These are phyloP conservation scores for Leptosomus discolor DNA, from an alignment of 2,113 vertebrate species.

Conservation along the genomic window DNA sequence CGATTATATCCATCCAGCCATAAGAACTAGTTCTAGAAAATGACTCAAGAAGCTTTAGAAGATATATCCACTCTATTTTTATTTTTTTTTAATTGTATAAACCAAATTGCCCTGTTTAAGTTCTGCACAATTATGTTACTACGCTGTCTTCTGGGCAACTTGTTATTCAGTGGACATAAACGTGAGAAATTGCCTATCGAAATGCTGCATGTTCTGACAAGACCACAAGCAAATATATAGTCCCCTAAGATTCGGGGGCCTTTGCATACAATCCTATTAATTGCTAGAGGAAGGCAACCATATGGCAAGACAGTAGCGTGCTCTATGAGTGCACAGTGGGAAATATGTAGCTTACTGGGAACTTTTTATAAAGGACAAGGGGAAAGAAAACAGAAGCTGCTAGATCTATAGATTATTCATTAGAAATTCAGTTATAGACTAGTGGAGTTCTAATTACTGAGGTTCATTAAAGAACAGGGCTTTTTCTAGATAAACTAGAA, in stretches of 20 bases:
- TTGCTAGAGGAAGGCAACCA: slow-evolving; percentile 61
- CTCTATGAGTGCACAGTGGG: slow-evolving; percentile 3
- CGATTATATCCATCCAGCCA: slow-evolving; percentile 28
- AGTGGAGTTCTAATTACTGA: slow-evolving; percentile 31
- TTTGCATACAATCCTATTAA: slow-evolving; percentile 72
- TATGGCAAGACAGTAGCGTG: slow-evolving; percentile 23
- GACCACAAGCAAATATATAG: slow-evolving; percentile 59
- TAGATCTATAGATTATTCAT: slow-evolving; percentile 61
- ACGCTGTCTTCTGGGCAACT: not conserved
- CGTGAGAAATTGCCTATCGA: slow-evolving; percentile 26
- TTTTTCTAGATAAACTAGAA: slow-evolving; percentile 44
- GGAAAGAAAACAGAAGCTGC: not conserved
- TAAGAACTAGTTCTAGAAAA: slow-evolving; percentile 13
- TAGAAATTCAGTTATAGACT: slow-evolving; percentile 6
- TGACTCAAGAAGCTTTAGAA: not conserved
- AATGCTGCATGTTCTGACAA: slow-evolving; percentile 63
- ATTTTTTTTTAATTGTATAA: not conserved
- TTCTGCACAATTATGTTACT: not conserved
- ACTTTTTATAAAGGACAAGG: slow-evolving; percentile 47
- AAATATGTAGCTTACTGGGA: slow-evolving; percentile 19
- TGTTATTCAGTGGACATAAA: slow-evolving; percentile 55
- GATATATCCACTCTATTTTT: not conserved
- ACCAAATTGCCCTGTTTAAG: not conserved
- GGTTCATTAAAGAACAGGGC: slow-evolving; percentile 11
- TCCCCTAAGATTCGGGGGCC: slow-evolving; percentile 61